These are phyloP conservation scores for Austrofundulus limnaeus DNA, from an alignment of 2,113 vertebrate species.

Conservation along the genomic window DNA sequence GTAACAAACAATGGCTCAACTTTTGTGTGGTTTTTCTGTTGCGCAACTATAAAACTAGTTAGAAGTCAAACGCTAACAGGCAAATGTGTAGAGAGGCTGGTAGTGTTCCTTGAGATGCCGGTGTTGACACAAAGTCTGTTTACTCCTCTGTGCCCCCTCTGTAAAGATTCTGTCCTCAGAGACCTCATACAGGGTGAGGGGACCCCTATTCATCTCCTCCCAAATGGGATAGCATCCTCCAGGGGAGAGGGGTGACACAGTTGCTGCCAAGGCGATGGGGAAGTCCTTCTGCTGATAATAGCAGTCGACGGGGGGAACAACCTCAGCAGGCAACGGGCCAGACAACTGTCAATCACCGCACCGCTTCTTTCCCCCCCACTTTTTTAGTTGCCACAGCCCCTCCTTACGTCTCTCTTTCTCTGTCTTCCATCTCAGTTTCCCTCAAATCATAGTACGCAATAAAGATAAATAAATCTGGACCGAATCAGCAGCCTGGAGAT, in stretches of 20 bases:
- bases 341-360: constrained; percentile 77
- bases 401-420: constrained; percentile 30
- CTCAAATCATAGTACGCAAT: constrained; percentile 34
- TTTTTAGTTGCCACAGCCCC: constrained; percentile 35
- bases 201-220: constrained; percentile 78
- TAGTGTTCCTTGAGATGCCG: constrained; percentile 42
- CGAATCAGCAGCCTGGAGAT: constrained; percentile 40
- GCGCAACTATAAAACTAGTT: constrained; percentile 1
- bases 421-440: constrained; percentile 24
- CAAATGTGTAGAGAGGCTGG: constrained; percentile 7
- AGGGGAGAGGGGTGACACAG: constrained; percentile 74
- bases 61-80: background rate
- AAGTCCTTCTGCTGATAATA: constrained; percentile 77
- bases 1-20: constrained; percentile 10
- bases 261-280: constrained; percentile 74
- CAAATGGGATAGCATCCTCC: constrained; percentile 77
- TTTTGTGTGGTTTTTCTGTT: constrained; percentile 1
- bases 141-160: constrained; percentile 66
- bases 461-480: constrained; percentile 27
- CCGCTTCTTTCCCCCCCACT: constrained; percentile 47
- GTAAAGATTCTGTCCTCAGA: constrained; percentile 67
- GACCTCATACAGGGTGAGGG: constrained; percentile 71
- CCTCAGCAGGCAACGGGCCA: constrained; percentile 75
- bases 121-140: constrained; percentile 74
- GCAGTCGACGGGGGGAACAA: constrained; percentile 76